phyloP scores from a whole-genome alignment of 2,888 invertebrate genomes.

The Drosophila mimica region DNA sequence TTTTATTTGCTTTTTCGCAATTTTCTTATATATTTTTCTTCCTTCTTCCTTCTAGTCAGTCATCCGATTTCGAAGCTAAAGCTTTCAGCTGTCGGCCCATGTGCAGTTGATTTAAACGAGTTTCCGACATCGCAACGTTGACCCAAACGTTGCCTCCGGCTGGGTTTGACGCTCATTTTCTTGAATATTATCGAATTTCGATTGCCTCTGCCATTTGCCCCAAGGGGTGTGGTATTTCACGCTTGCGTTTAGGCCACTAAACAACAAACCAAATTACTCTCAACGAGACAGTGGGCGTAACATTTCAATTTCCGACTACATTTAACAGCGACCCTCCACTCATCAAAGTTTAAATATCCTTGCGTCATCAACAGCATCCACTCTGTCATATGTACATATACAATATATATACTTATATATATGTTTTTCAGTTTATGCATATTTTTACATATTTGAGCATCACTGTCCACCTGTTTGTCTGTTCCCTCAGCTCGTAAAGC shows the following conservation, averaged over 20 bases:
- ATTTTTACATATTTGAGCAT: not conserved
- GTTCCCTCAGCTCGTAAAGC: not conserved
- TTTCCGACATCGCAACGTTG: conserved; percentile 52
- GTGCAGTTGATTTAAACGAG: conserved; percentile 65
- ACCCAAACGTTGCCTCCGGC: conserved; percentile 51
- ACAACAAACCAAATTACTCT: conserved; percentile 51
- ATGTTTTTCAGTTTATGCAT: too few relatives aligned
- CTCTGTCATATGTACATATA: not conserved
- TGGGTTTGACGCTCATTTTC: conserved; percentile 32
- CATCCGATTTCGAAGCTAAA: conserved; percentile 74
- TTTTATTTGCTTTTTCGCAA: conserved; percentile 60
- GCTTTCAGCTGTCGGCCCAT: conserved; percentile 17
- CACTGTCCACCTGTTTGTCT: not conserved
- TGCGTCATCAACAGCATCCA: not conserved
- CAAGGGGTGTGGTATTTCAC: conserved; percentile 37
- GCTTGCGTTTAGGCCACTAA: conserved; percentile 38
- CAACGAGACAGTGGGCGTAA: conserved; percentile 19
- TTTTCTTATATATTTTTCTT: conserved; percentile 29
- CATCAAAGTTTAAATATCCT: not conserved
- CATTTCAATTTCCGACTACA: not conserved
- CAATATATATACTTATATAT: too few relatives aligned
- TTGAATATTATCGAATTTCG: conserved; percentile 77
- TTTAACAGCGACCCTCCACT: not conserved
- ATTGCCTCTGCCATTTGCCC: conserved; percentile 66
- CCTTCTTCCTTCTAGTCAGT: conserved; percentile 44